Evolutionary conservation across 2,113 vertebrate genomes (phyloP), one percentile per base, ranked within the genome.

Genomic region (Lota lota): DNA sequence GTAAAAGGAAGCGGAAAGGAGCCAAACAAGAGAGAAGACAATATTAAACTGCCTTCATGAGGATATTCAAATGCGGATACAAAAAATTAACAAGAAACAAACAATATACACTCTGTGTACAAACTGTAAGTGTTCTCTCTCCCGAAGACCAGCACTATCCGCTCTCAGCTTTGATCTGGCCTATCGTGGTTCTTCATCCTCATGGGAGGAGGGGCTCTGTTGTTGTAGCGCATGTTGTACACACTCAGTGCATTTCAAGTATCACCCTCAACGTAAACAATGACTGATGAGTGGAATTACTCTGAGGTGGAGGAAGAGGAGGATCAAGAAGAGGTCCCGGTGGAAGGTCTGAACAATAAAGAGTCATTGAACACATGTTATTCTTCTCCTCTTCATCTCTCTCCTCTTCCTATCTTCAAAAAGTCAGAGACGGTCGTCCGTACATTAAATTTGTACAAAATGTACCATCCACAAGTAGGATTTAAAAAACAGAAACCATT

Each of bases 251-350:
- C 72, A 83, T 80, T 88, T 89, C 85, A 88, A 90, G 89, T 88
- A 85, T 85, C 72, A 73, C 22, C 57, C 76, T 76, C 50, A 61
- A 83, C 81, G 85, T 88, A 87, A 90, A 89, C 88, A 84, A 85
- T 87, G 78, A 85, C 86, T 80, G 85, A 86, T 85, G 79, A 88
- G 68, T 63, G 61, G 61, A 21, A 11, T 40, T 1, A 40, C 36
- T 40, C 36, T 10, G 15, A 40, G 47, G 54, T 22, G 14, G 4
- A 36, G 0, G 53, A 68, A 1, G 61, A 50, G 76, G 61, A 14
- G 53, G 54, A 47, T 10, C 3, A 50, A 0, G 53, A 68, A 1
- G 61, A 50, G 76, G 79, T 82, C 64, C 77, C 53, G 14, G 19
- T 72, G 15, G 18, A 61, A 47, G 3, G 20, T 64, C 16, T 88